Evolutionary conservation across 2,888 invertebrate species (phyloP), one percentile per base, ranked within the genome.

Genomic region (Venustoraphidia nigricollis): DNA sequence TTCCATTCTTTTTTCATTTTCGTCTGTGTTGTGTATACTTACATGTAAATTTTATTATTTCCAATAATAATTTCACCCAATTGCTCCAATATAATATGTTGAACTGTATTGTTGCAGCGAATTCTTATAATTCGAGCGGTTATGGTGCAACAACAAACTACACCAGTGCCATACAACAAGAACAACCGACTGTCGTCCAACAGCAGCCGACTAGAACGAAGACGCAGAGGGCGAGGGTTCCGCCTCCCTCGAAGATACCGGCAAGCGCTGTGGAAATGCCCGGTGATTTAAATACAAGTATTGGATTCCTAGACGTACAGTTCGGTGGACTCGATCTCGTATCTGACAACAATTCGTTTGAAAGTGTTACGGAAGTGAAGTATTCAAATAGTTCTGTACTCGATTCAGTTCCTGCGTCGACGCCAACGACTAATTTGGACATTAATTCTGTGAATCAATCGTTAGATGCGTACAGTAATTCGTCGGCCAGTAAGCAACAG

Each of bases 231-330:
- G 82, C 85, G 34, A 68, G 87, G 54, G 77, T 88, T 50, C 89
- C 89, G 17, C 89, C 89, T 34, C 88, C 89, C 8, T 88, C 88
- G 39, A 90, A 87, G 84, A 96, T 96, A 60, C 95, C 94, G 40
- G 77, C 89, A 46, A 84, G 83, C 49, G 94, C 95, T 17, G 95
- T 96, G 38, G 95, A 95, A 70, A 95, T 95, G 95, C 95, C 95
- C 1, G 93, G 89, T 53, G 91, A 91, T 59, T 73, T 83, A 50
- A 82, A 80, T 60, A 78, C 79, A 51, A 79, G 78, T 54, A 79
- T 81, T 54, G 77, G 76, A 53, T 82, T 83, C 65, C 74, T 95
- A 56, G 94, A 94, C 70, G 91, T 95, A 54, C 93, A 94, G 70
- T 95, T 95, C 68, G 93, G 93, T 36, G 91, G 84, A 3, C 72